phyloP scores from a whole-genome alignment of 2,888 invertebrate genomes.

The Dicyrtoma fusca region DNA sequence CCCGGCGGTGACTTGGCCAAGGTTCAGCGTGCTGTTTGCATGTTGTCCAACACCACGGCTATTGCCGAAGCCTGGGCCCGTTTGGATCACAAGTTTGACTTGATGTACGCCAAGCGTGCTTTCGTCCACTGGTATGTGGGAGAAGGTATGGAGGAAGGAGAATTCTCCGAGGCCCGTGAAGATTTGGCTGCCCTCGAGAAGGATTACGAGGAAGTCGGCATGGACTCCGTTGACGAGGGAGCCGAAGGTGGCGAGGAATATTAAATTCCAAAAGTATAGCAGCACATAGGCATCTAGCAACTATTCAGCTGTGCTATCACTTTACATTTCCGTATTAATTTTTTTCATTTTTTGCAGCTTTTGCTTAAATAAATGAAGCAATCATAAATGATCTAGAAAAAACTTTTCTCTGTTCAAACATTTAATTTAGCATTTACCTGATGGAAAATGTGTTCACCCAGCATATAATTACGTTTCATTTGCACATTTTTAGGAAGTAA shows the following conservation, averaged over 20 bases:
- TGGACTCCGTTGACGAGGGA: conserved; percentile 67
- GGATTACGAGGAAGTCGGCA: conserved; percentile 76
- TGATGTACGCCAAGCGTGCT: conserved; percentile 95
- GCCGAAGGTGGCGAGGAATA: conserved; percentile 38
- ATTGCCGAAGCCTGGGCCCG: conserved; percentile 98
- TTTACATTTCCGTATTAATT: neutral
- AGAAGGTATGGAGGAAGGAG: conserved; percentile 66
- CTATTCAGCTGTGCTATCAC: too few relatives aligned
- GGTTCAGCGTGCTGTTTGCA: conserved; percentile 77
- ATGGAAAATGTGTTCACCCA: too few relatives aligned
- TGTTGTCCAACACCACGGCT: conserved; percentile 90
- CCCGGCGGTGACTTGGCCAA: conserved; percentile 65
- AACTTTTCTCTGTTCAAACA: too few relatives aligned
- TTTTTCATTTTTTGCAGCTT: conserved; percentile 11
- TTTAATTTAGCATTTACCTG: too few relatives aligned
- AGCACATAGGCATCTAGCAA: neutral
- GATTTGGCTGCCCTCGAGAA: conserved; percentile 74
- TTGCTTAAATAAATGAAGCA: neutral
- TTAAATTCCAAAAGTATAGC: neutral
- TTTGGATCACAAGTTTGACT: conserved; percentile 93
- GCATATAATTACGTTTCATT: too few relatives aligned
- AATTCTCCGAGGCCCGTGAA: conserved; percentile 79
- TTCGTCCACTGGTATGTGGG: conserved; percentile 86
- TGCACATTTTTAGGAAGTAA: too few relatives aligned
- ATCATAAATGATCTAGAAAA: neutral